A percentile compares a stretch with the other conserved stretches of the same genome.
Evolutionary conservation across 2,113 vertebrate genomes (phyloP).

Genomic region (Pteruthius melanotis): DNA sequence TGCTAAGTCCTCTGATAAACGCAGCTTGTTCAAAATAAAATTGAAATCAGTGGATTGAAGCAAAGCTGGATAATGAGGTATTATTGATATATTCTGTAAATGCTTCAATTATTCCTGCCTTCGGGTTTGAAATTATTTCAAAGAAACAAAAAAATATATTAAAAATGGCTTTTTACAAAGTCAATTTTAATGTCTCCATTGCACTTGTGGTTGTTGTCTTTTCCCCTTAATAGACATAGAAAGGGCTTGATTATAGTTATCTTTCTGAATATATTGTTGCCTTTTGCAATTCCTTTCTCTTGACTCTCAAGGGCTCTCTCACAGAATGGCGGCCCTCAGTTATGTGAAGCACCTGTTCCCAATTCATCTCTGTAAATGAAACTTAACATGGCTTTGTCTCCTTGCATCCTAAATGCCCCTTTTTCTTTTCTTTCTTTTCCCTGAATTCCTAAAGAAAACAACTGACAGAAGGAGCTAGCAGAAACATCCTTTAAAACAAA

Average conservation of each 20-base stretch:
- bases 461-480: neutral
- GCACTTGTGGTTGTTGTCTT: constrained; percentile 64
- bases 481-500: neutral
- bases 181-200: constrained; percentile 70
- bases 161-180: constrained; percentile 66
- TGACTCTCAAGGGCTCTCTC: constrained; percentile 43
- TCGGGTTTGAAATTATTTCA: constrained; percentile 70
- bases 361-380: constrained; percentile 66
- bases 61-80: constrained; percentile 74
- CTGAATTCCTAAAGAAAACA: constrained; percentile 24
- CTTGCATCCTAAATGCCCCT: constrained; percentile 28
- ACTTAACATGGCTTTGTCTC: constrained; percentile 53
- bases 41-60: constrained; percentile 75
- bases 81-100: constrained; percentile 77
- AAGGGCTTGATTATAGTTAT: constrained; percentile 71
- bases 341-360: constrained; percentile 67
- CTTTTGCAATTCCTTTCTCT: constrained; percentile 58
- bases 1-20: constrained; percentile 76
- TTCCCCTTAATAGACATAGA: constrained; percentile 58
- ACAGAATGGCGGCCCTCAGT: constrained; percentile 8
- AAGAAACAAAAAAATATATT: constrained; percentile 56
- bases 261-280: constrained; percentile 50
- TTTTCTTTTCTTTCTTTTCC: neutral
- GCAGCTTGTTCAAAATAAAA: constrained; percentile 75
- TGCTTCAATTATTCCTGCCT: constrained; percentile 76